Evolutionary conservation across 2,797 vertebrate species (phyloP), one percentile per base, ranked within the genome.

Genomic region (Lutra lutra): DNA sequence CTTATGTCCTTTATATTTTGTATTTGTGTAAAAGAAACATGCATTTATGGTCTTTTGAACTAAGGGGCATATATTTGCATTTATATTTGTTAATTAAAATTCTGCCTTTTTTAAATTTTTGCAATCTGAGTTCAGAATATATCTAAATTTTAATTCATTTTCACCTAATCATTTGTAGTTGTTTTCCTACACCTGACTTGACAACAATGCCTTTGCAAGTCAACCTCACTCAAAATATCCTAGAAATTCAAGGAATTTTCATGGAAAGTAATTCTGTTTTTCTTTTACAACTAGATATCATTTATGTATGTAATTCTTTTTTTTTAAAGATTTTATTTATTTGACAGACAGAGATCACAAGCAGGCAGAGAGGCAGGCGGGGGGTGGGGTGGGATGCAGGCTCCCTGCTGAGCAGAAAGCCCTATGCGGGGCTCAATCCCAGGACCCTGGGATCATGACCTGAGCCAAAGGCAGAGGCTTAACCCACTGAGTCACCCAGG

Each of bases 351-450:
- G 51, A 54, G 51, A 54, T 54, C 51, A 54, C 51, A 54, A 54
- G 51, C 51, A 17, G 17, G 51, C 51, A 18, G 51, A 18, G 15
- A 51, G 13, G 51, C 15, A 18, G 51, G 51, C 15, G 15, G 1
- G 51, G 5, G 15, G 5, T 0, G 5, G 51, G 15, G 17, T 5
- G 17, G 5, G 4, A 54, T 17, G 17, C 48, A 54, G 51, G 51
- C 51, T 54, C 15, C 17, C 51, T 54, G 51, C 51, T 54, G 51
- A 54, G 15, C 51, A 54, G 51, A 54, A 15, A 54, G 51, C 51
- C 51, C 51, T 6, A 54, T 54, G 15, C 5, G 1, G 51, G 51
- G 4, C 17, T 54, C 51, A 17, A 54, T 54, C 17, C 51, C 51
- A 54, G 4, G 17, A 54, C 51, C 51, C 17, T 54, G 51, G 17